Base-by-base conservation (phyloP, 1,140 invertebrate genomes). In the Galleria mellonella region DNA sequence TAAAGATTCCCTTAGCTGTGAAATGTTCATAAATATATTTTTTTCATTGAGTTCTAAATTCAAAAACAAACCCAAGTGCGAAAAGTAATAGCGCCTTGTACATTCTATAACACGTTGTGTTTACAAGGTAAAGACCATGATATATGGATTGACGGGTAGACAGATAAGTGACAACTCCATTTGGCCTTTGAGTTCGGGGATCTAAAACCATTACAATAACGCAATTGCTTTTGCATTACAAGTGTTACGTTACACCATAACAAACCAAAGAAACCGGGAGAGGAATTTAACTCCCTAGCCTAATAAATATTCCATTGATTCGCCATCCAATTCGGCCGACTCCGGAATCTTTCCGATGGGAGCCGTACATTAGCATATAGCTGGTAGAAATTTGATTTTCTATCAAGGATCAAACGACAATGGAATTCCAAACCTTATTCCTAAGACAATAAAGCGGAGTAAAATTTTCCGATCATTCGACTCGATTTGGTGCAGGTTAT, bases 251-350 rank as follows among this genome's bases (percentile, higher is more conserved):
- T 43, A 43, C 38, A 33, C 47, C 58, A 60, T 58, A 56, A 62
- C 49, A 62, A 65, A 51, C 58, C 45, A 47, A 56, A 42, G 54
- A 31, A 37, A 32, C 42, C 32, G 27, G 12, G 32, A 43, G 31
- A 35, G 51, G 51, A 23, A 23, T 6, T 23, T 23, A 60, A 69
- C 47, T 65, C 69, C 67, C 61, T 37, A 61, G 58, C 44, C 72
- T 73, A 76, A 71, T 76, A 76, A 72, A 76, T 73, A 76, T 73
- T 68, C 72, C 70, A 75, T 71, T 73, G 70, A 73, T 68, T 71
- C 54, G 65, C 57, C 61, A 73, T 67, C 70, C 70, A 76, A 76
- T 73, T 73, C 70, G 58, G 50, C 47, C 52, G 59, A 65, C 53
- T 61, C 59, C 55, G 47, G 59, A 71, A 73, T 73, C 70, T 72